Evolutionary conservation across 2,888 invertebrate species (phyloP).

Genomic region (Drosophila histrio): DNA sequence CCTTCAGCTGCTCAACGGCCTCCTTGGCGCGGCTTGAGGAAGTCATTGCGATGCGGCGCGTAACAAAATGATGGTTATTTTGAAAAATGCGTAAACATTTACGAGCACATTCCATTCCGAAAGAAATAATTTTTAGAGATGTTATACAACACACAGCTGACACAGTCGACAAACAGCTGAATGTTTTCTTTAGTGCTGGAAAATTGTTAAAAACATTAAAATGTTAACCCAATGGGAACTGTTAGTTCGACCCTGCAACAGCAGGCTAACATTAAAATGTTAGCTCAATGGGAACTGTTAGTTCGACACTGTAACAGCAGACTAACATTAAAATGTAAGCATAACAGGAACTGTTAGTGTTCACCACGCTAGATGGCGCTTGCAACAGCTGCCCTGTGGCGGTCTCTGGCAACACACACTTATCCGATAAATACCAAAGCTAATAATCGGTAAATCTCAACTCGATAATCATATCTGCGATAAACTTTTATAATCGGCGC

Average conservation of each 20-base stretch:
- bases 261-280: neutral
- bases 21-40: slow-evolving; percentile 84
- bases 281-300: neutral
- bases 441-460: too few species aligned
- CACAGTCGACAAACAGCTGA: slow-evolving; percentile 28
- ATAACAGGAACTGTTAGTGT: too few species aligned
- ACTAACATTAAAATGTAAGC: too few species aligned
- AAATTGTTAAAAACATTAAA: neutral
- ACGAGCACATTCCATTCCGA: slow-evolving; percentile 63
- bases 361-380: too few species aligned
- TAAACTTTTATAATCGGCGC: too few species aligned
- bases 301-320: neutral
- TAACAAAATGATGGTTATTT: slow-evolving; percentile 29
- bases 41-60: slow-evolving; percentile 83
- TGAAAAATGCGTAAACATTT: slow-evolving; percentile 50
- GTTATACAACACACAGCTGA: slow-evolving; percentile 61
- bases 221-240: too few species aligned
- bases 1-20: slow-evolving; percentile 85
- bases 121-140: slow-evolving; percentile 2
- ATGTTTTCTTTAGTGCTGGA: slow-evolving; percentile 10
- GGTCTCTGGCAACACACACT: too few species aligned
- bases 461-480: too few species aligned
- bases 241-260: neutral
- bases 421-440: too few species aligned
- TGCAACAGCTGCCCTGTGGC: too few species aligned